Evolutionary conservation across 2,888 invertebrate genomes (phyloP), one percentile per base, ranked within the genome.

Genomic region (Drosophila paranaensis): DNA sequence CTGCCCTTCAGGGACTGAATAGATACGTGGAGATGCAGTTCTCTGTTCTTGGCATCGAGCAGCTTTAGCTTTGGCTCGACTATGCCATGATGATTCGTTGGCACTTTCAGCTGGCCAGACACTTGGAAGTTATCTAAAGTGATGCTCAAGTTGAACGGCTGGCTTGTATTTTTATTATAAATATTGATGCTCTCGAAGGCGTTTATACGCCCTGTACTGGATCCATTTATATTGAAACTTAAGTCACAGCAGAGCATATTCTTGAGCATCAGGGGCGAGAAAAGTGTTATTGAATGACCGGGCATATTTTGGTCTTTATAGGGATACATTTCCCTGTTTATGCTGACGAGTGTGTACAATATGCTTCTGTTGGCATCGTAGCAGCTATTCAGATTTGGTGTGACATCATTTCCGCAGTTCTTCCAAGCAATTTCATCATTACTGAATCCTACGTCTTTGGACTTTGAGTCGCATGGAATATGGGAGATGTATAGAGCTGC

Each of bases 161-260:
- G 95, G 16, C 73, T 79, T 6, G 90, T 77, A 60, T 91, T 90
- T 2, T 92, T 79, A 57, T 96, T 96, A 10, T 96, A 94, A 84
- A 94, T 91, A 82, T 93, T 93, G 2, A 93, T 93, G 60, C 92
- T 93, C 46, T 92, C 90, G 2, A 94, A 93, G 0, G 94, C 92
- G 66, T 91, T 89, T 13, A 94, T 93, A 77, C 94, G 91, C 1
- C 94, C 94, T 33, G 88, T 92, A n/a, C 77, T 81, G 27, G 82
- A 79, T 1, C 91, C 93, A 14, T 93, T 93, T 43, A 94, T 93
- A 88, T 94, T 94, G 88, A 95, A 97, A 61, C 95, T 93, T 68
- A 97, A 91, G 92, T 97, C 97, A 78, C 96, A 94, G 0, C 99
- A 99, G 58, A 99, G 94, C 70, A 99, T 94, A 94, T 99, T 99